Evolutionary conservation across 2,888 invertebrate genomes (phyloP).

Genomic region (Margaritifera margaritifera): DNA sequence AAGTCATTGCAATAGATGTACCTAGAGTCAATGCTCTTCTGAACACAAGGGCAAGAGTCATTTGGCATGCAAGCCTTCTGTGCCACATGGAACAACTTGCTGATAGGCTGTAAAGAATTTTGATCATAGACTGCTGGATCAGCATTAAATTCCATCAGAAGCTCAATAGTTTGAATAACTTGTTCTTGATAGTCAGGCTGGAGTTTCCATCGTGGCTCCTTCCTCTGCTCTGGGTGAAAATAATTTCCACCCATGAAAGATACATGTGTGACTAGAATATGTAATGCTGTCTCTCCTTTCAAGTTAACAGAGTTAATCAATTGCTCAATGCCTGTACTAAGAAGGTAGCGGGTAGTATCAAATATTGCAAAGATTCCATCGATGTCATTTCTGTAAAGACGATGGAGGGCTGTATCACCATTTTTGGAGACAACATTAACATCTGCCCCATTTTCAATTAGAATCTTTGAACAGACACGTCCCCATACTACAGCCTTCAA

Average conservation of each 20-base stretch:
- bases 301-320: slow-evolving; percentile 83
- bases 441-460: slow-evolving; percentile 79
- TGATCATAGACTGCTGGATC: slow-evolving; percentile 64
- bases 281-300: slow-evolving; percentile 83
- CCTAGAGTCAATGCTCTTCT: slow-evolving; percentile 79
- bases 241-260: slow-evolving; percentile 69
- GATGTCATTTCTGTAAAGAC: slow-evolving; percentile 73
- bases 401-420: slow-evolving; percentile 78
- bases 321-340: slow-evolving; percentile 82
- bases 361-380: slow-evolving; percentile 76
- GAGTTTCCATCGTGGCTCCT: slow-evolving; percentile 68
- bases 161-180: slow-evolving; percentile 59
- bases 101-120: slow-evolving; percentile 83
- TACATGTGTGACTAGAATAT: slow-evolving; percentile 76
- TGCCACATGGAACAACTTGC: slow-evolving; percentile 77
- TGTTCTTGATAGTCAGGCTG: slow-evolving; percentile 65
- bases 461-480: slow-evolving; percentile 78
- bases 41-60: slow-evolving; percentile 81
- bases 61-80: slow-evolving; percentile 76
- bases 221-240: slow-evolving; percentile 72
- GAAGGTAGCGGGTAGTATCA: slow-evolving; percentile 80
- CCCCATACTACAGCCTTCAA: slow-evolving; percentile 84
- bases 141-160: slow-evolving; percentile 67
- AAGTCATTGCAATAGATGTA: slow-evolving; percentile 63
- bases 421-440: slow-evolving; percentile 81